Base-by-base conservation (phyloP, 2,113 vertebrate species). In the Myxocyprinus asiaticus region DNA sequence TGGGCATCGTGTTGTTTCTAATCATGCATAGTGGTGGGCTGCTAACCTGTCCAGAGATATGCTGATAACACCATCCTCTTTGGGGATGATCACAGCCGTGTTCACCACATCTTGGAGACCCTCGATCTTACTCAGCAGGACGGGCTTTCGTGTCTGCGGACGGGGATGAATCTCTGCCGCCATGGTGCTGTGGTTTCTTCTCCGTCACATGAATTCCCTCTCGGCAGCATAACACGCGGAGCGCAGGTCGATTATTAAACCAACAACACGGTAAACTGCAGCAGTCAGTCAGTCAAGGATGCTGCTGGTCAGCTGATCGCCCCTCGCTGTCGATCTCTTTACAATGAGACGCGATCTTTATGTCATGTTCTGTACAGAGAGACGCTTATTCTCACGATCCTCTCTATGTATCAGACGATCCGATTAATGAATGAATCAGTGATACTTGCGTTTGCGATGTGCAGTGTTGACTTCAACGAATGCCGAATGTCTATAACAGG, bases 21-120 rank as follows among this genome's bases (percentile, higher is more conserved):
- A 33, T 33, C 22, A n/a, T n/a, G n/a, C n/a, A n/a, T n/a, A n/a
- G 22, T 33, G 22, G 22, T 33, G 12, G 53, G 7, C 22, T 12
- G 17, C 74, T 65, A 48, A 99, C 98, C 97, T 98, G 95, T 99
- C 98, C 86, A 98, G 97, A 0, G 96, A 98, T 79, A 99, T 94
- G 88, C 96, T 99, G 92, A 99, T 97, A 77, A 99, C 93, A 42
- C 98, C 97, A 83, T 98, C 97, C 81, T 99, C 98, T 79, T 97
- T 99, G 50, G 97, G 98, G 75, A 99, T 97, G 87, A 99, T 95
- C 77, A 96, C 95, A 78, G 97, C 98, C 85, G 97, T 92, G 87
- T 93, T 98, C 87, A 98, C 96, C 72, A 96, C 94, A 74, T 99
- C 97, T 84, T 96, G 96, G 44, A 95, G 95, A 69, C 94, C 94